Base-by-base conservation (phyloP, 2,113 vertebrate genomes). In the Peucedramus taeniatus region DNA sequence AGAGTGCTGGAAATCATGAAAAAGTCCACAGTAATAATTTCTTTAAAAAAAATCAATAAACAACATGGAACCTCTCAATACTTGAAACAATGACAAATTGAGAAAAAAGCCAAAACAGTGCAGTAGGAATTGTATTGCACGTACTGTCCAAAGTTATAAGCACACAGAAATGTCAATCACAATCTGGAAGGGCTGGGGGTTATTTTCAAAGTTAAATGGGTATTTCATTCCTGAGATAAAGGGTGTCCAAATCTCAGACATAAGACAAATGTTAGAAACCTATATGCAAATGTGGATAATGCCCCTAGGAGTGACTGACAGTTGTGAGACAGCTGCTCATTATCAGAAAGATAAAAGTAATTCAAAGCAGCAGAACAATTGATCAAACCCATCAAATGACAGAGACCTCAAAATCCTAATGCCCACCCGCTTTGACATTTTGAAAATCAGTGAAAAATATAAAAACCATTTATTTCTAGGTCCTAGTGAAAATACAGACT, bases 341-440 rank as follows among this genome's bases (percentile, higher is more conserved):
- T 75, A 90, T 39, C 42, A 54, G 23, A 66, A n/a, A 59, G 35
- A 63, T 15, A 82, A 70, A 82, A 72, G 31, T 60, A 64, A 71
- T 78, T 59, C 2, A 10, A 75, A 90, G 42, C 47, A 71, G 17
- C 22, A 87, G 51, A 51, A 64, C 13, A 86, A 71, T 15, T 74
- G 24, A 65, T 76, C 86, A 69, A 68, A 68, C 27, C 11, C 35
- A 75, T 59, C 51, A 79, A 90, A 70, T 51, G 40, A 64, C 37
- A 80, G 39, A 90, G 44, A 57, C 8, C 17, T 45, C 49, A 83
- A 40, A 23, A 9, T 19, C 13, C 18, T 72, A 44, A 60, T 57
- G n/a, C 3, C 22, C 23, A 39, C 30, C 84, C 0, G 0, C 35
- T 89, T 60, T 65, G n/a, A 35, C 19, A 33, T 8, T 37, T 37